phyloP scores from a whole-genome alignment of 2,113 vertebrate species.

The human (Homo sapiens) region DNA sequence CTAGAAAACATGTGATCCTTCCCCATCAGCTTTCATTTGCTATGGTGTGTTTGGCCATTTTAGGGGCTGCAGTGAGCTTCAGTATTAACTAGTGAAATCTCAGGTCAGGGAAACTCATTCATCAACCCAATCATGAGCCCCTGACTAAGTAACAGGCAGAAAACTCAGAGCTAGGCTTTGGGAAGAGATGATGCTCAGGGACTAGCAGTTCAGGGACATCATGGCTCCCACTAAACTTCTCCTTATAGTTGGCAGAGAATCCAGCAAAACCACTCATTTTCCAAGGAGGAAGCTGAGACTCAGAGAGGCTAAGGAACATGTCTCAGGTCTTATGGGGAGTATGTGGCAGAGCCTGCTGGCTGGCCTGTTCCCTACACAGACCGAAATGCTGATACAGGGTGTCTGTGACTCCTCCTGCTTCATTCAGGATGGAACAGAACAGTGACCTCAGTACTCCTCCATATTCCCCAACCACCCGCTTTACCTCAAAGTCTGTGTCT shows the following conservation, averaged over 20 bases:
- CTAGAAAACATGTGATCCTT: slow-evolving; percentile 31
- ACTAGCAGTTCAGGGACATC: neutral
- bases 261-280: neutral
- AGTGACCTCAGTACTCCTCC: neutral
- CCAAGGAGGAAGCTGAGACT: neutral
- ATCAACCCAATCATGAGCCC: neutral
- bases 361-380: too few relatives aligned
- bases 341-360: neutral
- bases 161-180: neutral
- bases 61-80: neutral
- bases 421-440: neutral
- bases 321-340: neutral
- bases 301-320: neutral
- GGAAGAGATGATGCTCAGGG: neutral
- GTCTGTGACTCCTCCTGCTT: neutral
- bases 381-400: neutral
- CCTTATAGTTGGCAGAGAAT: neutral
- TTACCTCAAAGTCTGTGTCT: neutral
- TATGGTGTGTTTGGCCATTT: neutral
- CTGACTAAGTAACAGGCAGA: neutral
- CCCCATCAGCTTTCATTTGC: slow-evolving; percentile 47
- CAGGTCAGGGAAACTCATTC: neutral
- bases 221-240: neutral
- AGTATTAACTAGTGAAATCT: slow-evolving; percentile 11
- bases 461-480: neutral